Conservation (phyloP, 2,888 invertebrate genomes). For the Drosophila vallismaia region DNA sequence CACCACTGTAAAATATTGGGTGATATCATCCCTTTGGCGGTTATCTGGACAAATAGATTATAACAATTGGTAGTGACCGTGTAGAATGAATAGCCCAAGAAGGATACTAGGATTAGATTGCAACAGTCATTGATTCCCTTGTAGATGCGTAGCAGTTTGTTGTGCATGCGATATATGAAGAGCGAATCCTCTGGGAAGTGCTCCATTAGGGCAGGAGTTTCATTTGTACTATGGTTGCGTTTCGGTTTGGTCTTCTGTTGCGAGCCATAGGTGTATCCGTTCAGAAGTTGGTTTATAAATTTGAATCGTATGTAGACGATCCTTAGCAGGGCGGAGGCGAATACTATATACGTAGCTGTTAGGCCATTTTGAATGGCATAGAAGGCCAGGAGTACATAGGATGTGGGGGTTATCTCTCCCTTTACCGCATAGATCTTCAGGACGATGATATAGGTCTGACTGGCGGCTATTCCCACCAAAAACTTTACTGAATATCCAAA, state of each 20-base stretch:
- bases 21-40: slow-evolving; percentile 69
- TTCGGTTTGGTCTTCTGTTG: slow-evolving; percentile 46
- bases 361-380: slow-evolving; percentile 77
- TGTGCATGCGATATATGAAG: slow-evolving; percentile 81
- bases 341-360: slow-evolving; percentile 77
- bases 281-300: slow-evolving; percentile 76
- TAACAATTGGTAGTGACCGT: slow-evolving; percentile 82
- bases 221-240: not conserved
- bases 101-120: slow-evolving; percentile 79
- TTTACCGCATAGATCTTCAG: slow-evolving; percentile 59
- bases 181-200: slow-evolving; percentile 78
- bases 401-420: slow-evolving; percentile 57
- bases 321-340: slow-evolving; percentile 72
- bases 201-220: slow-evolving; percentile 47
- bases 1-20: slow-evolving; percentile 71
- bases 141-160: slow-evolving; percentile 76
- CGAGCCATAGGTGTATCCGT: slow-evolving; percentile 73
- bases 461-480: slow-evolving; percentile 65
- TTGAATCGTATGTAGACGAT: slow-evolving; percentile 78
- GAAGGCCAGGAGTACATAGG: slow-evolving; percentile 70
- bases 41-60: slow-evolving; percentile 81
- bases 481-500: slow-evolving; percentile 71
- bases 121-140: slow-evolving; percentile 80
- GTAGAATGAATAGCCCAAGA: slow-evolving; percentile 82
- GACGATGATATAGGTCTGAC: slow-evolving; percentile 75